Percentiles rank a stretch among this genome's conserved stretches.
phyloP scores from a whole-genome alignment of 1,140 invertebrate species.

The Cephus cinctus region DNA sequence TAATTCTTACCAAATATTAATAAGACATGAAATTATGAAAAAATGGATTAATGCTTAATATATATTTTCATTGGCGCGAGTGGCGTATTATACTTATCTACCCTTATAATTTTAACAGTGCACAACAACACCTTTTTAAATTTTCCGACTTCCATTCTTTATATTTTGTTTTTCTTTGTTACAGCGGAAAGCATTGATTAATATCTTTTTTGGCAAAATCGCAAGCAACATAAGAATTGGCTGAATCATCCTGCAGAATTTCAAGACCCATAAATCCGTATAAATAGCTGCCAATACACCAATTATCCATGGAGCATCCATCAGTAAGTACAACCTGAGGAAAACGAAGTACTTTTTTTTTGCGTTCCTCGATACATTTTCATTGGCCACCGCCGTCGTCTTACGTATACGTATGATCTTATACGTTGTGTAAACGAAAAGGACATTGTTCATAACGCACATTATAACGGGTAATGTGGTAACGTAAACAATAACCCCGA shows the following conservation, averaged over 20 bases:
- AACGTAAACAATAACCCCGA: constrained; percentile 31
- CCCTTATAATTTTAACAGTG: too few species aligned
- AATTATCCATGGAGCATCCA: constrained; percentile 40
- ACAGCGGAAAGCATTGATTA: constrained; percentile 9
- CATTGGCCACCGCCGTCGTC: constrained; percentile 15
- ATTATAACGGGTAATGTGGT: constrained; percentile 24
- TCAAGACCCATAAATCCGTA: constrained; percentile 37
- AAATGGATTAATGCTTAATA: too few species aligned
- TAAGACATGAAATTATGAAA: too few species aligned
- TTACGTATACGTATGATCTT: constrained; percentile 27
- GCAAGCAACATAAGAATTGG: constrained; percentile 36
- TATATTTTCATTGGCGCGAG: too few species aligned
- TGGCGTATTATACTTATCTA: too few species aligned
- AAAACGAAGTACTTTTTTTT: constrained; percentile 38
- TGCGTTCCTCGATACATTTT: constrained; percentile 17
- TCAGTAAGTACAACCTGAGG: constrained; percentile 36
- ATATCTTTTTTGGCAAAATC: constrained; percentile 30
- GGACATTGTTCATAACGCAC: constrained; percentile 23
- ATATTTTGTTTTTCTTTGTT: too few species aligned
- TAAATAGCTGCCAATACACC: constrained; percentile 32
- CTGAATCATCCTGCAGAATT: constrained; percentile 37
- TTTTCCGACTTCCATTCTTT: too few species aligned
- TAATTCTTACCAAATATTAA: too few species aligned
- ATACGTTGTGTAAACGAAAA: constrained; percentile 37
- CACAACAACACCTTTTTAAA: too few species aligned